A percentile compares a stretch with the other conserved stretches of the same genome.
Evolutionary conservation across 37 sponge, comb jelly and placozoan genomes (phyloP).

Genomic region (Mnemiopsis leidyi): DNA sequence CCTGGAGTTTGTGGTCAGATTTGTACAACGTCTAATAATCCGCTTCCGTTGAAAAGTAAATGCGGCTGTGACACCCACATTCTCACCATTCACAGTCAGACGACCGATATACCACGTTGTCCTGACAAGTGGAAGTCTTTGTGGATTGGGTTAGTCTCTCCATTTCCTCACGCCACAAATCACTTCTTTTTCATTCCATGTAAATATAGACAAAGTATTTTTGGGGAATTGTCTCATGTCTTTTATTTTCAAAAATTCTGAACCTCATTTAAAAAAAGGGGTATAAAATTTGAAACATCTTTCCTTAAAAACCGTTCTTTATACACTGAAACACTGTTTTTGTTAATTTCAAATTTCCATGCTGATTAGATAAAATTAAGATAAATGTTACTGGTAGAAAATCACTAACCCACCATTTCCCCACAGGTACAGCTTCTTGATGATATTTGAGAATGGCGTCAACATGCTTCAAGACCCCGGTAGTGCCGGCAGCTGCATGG

Average conservation of each 20-base stretch:
- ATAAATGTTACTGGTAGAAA: no score
- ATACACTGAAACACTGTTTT: no score
- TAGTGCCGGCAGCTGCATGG: constrained; percentile 41
- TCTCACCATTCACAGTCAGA: constrained; percentile 6
- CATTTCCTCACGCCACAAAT: background rate
- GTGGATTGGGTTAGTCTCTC: constrained; percentile 62
- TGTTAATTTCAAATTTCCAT: no score
- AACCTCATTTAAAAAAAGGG: no score
- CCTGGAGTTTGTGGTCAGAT: constrained; percentile 31
- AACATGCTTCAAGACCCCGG: constrained; percentile 50
- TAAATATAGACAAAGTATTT: no score
- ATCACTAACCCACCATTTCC: no score
- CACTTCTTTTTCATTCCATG: no score
- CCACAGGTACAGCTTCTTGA: constrained; percentile 39
- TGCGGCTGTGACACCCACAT: constrained; percentile 39
- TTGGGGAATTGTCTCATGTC: no score
- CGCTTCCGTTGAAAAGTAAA: background rate
- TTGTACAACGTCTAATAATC: background rate
- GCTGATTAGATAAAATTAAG: no score
- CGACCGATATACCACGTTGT: background rate
- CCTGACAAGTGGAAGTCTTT: constrained; percentile 8
- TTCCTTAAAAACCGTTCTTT: no score
- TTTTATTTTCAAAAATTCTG: no score
- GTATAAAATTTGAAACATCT: no score
- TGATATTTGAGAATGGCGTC: constrained; percentile 39